Evolutionary conservation across 2,888 invertebrate genomes (phyloP).

Genomic region (Cloeon dipterum): DNA sequence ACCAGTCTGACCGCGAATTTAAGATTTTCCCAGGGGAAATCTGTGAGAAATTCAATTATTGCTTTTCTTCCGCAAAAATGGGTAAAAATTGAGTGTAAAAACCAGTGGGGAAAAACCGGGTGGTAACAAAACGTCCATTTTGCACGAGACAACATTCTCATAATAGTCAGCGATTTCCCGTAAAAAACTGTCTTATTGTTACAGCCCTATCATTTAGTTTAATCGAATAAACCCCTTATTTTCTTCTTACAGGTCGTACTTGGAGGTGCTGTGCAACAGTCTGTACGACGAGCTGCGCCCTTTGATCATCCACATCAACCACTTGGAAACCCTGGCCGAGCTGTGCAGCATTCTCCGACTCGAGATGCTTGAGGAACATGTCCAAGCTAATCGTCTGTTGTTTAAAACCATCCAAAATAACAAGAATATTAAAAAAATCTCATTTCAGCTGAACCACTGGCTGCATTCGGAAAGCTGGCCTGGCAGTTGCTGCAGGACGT

Average conservation of each 20-base stretch:
- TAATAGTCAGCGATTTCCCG: too few relatives aligned
- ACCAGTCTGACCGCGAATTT: too few relatives aligned
- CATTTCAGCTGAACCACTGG: slow-evolving; percentile 34
- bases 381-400: slow-evolving; percentile 44
- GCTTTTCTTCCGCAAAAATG: too few relatives aligned
- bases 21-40: too few relatives aligned
- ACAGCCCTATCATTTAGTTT: too few relatives aligned
- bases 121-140: too few relatives aligned
- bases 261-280: slow-evolving; percentile 64
- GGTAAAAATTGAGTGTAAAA: too few relatives aligned
- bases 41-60: too few relatives aligned
- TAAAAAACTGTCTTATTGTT: too few relatives aligned
- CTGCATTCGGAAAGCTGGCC: slow-evolving; percentile 53
- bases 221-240: too few relatives aligned
- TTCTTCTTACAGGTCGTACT: slow-evolving; percentile 41
- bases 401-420: background rate
- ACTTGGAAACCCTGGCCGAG: slow-evolving; percentile 91
- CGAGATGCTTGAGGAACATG: slow-evolving; percentile 82
- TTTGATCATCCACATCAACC: slow-evolving; percentile 86
- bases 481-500: slow-evolving; percentile 78
- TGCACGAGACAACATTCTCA: too few relatives aligned
- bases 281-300: slow-evolving; percentile 85
- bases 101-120: too few relatives aligned
- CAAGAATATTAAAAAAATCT: background rate
- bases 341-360: slow-evolving; percentile 79